phyloP scores from a whole-genome alignment of 2,113 vertebrate species.

The Struthio camelus region DNA sequence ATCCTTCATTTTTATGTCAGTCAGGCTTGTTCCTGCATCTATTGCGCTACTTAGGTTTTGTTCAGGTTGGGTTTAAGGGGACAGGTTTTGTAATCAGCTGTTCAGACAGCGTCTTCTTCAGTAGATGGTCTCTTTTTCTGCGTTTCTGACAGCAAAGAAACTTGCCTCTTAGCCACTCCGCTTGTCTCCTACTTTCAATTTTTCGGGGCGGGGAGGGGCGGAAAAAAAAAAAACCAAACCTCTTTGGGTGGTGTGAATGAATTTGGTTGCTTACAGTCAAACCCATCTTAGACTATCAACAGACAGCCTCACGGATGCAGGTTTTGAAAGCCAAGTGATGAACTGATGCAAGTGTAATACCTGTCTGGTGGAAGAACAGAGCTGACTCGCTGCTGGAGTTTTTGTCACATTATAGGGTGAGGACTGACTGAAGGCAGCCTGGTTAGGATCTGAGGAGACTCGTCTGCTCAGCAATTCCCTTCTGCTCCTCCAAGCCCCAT shows the following conservation, averaged over 20 bases:
- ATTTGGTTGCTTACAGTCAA: not conserved
- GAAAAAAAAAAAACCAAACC: not conserved
- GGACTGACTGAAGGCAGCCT: not conserved
- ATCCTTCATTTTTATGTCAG: not conserved
- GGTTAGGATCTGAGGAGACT: not conserved
- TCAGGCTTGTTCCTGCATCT: not conserved
- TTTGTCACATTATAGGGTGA: not conserved
- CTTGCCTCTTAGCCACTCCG: not conserved
- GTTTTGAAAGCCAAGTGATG: not conserved
- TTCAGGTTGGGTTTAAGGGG: not conserved
- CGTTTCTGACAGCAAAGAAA: not conserved
- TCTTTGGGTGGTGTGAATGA: not conserved
- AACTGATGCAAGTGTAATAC: not conserved
- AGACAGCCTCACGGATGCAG: accelerated
- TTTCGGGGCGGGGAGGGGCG: no score
- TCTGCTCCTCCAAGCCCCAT: not conserved
- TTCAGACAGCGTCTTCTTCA: not conserved
- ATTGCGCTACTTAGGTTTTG: not conserved
- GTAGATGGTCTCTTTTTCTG: not conserved
- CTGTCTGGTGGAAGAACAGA: slow-evolving; percentile 5
- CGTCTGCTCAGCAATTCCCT: not conserved
- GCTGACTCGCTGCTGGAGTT: slow-evolving; percentile 15
- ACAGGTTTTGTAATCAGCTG: not conserved
- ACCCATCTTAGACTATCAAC: not conserved
- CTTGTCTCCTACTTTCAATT: not conserved